Evolutionary conservation across 1,140 invertebrate genomes (phyloP).

Genomic region (Ectropis grisescens): DNA sequence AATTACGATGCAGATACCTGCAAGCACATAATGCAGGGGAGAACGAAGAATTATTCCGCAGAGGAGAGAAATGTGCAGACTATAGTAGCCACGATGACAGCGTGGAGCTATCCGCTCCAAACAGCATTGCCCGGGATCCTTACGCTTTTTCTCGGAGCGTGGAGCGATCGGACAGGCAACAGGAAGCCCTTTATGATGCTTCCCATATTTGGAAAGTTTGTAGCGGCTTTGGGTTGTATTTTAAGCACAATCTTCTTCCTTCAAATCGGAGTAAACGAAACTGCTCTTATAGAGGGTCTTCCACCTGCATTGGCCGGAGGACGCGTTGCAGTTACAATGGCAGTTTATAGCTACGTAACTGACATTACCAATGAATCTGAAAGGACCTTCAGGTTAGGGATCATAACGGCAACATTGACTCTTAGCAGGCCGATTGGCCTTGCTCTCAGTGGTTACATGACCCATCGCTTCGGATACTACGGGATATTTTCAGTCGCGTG

Average conservation of each 20-base stretch:
- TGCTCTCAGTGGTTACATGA: conserved; percentile 63
- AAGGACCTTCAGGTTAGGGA: conserved; percentile 71
- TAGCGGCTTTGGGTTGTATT: conserved; percentile 64
- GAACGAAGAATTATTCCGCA: conserved; percentile 58
- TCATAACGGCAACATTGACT: conserved; percentile 71
- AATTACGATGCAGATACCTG: conserved; percentile 68
- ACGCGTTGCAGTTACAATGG: conserved; percentile 71
- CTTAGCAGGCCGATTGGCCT: conserved; percentile 61
- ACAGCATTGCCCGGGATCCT: conserved; percentile 71
- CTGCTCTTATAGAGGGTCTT: conserved; percentile 69
- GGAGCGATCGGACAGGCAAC: conserved; percentile 73
- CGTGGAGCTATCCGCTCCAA: conserved; percentile 72
- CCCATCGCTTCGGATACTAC: conserved; percentile 59
- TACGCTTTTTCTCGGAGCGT: conserved; percentile 73
- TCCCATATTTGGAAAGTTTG: conserved; percentile 70
- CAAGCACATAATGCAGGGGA: conserved; percentile 62
- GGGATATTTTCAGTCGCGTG: conserved; percentile 61
- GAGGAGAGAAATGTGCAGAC: conserved; percentile 69
- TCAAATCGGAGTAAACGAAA: conserved; percentile 68
- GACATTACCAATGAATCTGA: conserved; percentile 71
- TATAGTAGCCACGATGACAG: conserved; percentile 69
- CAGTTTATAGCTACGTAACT: conserved; percentile 73
- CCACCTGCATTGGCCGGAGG: conserved; percentile 71
- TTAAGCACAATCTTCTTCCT: conserved; percentile 69
- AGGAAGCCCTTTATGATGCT: conserved; percentile 73